These are phyloP conservation scores for Drosophila phalerata DNA, from an alignment of 2,888 invertebrate genomes.

Conservation along the genomic window DNA sequence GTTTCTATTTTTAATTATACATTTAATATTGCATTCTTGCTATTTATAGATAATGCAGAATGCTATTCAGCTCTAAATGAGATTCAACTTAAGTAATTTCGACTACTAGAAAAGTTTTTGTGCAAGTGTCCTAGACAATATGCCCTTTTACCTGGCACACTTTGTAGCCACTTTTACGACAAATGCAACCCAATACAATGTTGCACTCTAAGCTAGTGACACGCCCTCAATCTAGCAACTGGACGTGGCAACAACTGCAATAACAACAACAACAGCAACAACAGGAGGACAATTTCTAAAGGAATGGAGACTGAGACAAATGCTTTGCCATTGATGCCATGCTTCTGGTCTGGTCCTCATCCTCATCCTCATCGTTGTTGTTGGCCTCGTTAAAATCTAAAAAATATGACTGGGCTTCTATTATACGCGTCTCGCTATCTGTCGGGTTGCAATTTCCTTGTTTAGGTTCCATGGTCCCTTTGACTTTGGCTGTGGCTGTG, in stretches of 20 bases:
- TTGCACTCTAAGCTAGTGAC: slow-evolving; percentile 54
- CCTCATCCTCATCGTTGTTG: slow-evolving; percentile 24
- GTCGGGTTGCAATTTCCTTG: slow-evolving; percentile 76
- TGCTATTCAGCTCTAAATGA: not conserved
- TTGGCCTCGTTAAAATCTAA: slow-evolving; percentile 71
- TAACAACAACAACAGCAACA: slow-evolving; percentile 4
- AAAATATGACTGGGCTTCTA: slow-evolving; percentile 74
- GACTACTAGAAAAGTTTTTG: too few relatives aligned
- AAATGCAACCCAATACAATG: slow-evolving; percentile 64
- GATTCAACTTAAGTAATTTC: not conserved
- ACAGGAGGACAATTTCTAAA: slow-evolving; percentile 15
- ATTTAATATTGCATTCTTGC: not conserved
- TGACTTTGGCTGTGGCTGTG: slow-evolving; percentile 37
- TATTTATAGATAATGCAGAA: not conserved
- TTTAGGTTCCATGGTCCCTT: slow-evolving; percentile 31
- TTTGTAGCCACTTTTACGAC: slow-evolving; percentile 80
- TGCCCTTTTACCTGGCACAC: slow-evolving; percentile 50
- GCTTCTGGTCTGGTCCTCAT: slow-evolving; percentile 1
- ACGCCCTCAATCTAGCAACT: slow-evolving; percentile 54
- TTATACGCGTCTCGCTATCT: slow-evolving; percentile 67
- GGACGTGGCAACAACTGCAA: slow-evolving; percentile 22
- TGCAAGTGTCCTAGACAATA: slow-evolving; percentile 7
- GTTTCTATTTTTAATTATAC: not conserved
- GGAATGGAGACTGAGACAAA: slow-evolving; percentile 57
- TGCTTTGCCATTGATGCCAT: slow-evolving; percentile 58